Evolutionary conservation across 1,140 invertebrate genomes (phyloP).

Genomic region (Stegodyphus mimosarum): DNA sequence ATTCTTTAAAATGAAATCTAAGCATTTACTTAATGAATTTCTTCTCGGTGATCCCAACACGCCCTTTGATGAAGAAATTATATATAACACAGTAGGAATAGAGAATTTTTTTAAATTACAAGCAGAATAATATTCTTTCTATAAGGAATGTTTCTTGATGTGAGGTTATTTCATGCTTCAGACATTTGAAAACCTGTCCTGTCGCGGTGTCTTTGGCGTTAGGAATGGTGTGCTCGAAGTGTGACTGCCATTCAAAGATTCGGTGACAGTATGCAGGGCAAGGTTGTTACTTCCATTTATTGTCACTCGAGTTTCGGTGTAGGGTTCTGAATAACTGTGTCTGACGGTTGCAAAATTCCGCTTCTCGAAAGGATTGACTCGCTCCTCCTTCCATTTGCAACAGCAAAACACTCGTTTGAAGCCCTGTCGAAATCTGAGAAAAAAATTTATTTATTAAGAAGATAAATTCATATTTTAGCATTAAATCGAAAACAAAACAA

Average conservation of each 20-base stretch:
- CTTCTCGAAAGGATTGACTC: slow-evolving; percentile 46
- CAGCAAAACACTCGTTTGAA: slow-evolving; percentile 88
- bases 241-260: slow-evolving; percentile 61
- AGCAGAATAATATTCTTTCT: no score
- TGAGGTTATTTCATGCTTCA: neutral
- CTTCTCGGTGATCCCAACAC: no score
- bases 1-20: no score
- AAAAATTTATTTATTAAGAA: neutral
- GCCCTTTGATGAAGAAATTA: no score
- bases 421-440: slow-evolving; percentile 82
- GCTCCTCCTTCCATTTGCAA: slow-evolving; percentile 61
- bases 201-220: slow-evolving; percentile 9
- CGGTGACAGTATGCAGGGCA: slow-evolving; percentile 59
- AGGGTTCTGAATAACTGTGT: slow-evolving; percentile 64
- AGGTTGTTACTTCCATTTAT: slow-evolving; percentile 62
- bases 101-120: no score
- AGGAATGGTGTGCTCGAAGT: slow-evolving; percentile 49
- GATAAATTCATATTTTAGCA: neutral
- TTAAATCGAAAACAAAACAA: neutral
- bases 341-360: slow-evolving; percentile 57
- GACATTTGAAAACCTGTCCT: slow-evolving; percentile 27
- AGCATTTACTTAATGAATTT: no score
- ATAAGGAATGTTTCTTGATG: no score
- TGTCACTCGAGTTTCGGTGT: slow-evolving; percentile 62
- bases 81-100: no score